Evolutionary conservation across 1,140 invertebrate genomes (phyloP).

Genomic region (Psilanteris sp.): DNA sequence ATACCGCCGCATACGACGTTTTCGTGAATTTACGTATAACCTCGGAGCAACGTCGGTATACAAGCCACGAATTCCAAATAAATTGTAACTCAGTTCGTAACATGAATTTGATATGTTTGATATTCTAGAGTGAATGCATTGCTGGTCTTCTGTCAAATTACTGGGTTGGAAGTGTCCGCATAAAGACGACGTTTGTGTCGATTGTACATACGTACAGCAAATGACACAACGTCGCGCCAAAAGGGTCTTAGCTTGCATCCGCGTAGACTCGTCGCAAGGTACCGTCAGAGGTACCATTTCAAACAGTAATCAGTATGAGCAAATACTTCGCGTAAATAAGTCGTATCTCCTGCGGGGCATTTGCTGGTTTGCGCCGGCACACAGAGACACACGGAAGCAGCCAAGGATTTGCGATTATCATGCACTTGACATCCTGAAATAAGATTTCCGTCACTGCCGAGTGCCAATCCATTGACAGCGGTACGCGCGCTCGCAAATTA

Average conservation of each 20-base stretch:
- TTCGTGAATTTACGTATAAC: neutral
- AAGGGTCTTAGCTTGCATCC: constrained; percentile 26
- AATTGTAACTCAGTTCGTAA: constrained; percentile 1
- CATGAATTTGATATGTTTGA: constrained; percentile 30
- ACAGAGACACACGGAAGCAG: constrained; percentile 1
- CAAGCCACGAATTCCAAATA: neutral
- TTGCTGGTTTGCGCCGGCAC: constrained; percentile 21
- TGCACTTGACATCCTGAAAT: constrained; percentile 35
- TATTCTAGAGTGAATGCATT: constrained; percentile 12
- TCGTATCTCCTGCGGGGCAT: constrained; percentile 41
- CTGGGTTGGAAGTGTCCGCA: constrained; percentile 29
- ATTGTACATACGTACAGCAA: constrained; percentile 22
- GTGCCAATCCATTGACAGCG: neutral
- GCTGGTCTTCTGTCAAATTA: constrained; percentile 33
- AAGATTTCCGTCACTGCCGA: constrained; percentile 22
- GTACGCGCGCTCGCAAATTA: neutral
- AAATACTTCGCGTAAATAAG: constrained; percentile 50
- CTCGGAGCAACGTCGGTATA: neutral
- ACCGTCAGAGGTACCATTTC: constrained; percentile 31
- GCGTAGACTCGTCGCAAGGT: constrained; percentile 31
- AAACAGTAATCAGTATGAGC: constrained; percentile 46
- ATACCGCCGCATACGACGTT: too few species aligned
- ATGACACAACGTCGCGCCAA: constrained; percentile 18
- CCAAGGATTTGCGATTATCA: constrained; percentile 29
- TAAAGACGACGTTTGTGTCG: constrained; percentile 29